A percentile compares a stretch with the other conserved stretches of the same genome.
These are phyloP conservation scores for Gymnoscopelus microlampas DNA, from an alignment of 2,797 vertebrate genomes.

Conservation along the genomic window DNA sequence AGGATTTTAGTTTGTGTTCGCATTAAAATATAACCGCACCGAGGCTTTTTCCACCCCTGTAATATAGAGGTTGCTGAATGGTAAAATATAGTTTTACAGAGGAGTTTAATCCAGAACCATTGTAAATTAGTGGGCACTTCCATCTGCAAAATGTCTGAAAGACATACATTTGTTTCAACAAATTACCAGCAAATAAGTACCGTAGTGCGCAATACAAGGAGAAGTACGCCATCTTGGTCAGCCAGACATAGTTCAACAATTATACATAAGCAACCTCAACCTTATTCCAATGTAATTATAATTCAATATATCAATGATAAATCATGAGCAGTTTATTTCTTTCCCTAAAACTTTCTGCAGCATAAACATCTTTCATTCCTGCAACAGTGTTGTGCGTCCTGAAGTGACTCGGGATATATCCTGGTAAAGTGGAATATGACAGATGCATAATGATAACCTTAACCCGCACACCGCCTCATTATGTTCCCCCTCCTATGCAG, in stretches of 20 bases:
- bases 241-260: constrained; percentile 40
- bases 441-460: constrained; percentile 58
- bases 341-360: constrained; percentile 26
- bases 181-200: constrained; percentile 45
- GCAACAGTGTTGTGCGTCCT: constrained; percentile 34
- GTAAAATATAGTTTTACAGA: constrained; percentile 56
- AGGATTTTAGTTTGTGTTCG: constrained; percentile 26
- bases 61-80: constrained; percentile 31
- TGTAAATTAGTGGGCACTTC: constrained; percentile 55
- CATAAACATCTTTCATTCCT: constrained; percentile 4
- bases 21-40: constrained; percentile 26
- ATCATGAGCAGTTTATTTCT: constrained; percentile 32
- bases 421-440: constrained; percentile 39
- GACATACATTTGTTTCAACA: constrained; percentile 43
- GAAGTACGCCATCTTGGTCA: constrained; percentile 29
- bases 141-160: constrained; percentile 37
- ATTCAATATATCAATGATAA: constrained; percentile 26
- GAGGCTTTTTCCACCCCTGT: constrained; percentile 14
- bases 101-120: constrained; percentile 52
- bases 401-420: constrained; percentile 38
- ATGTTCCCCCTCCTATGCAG: constrained; percentile 38
- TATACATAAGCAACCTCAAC: constrained; percentile 42
- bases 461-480: constrained; percentile 49
- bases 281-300: constrained; percentile 36
- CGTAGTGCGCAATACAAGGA: constrained; percentile 7